Conservation (phyloP, 2,888 invertebrate species). For the Gerris lacustris region DNA sequence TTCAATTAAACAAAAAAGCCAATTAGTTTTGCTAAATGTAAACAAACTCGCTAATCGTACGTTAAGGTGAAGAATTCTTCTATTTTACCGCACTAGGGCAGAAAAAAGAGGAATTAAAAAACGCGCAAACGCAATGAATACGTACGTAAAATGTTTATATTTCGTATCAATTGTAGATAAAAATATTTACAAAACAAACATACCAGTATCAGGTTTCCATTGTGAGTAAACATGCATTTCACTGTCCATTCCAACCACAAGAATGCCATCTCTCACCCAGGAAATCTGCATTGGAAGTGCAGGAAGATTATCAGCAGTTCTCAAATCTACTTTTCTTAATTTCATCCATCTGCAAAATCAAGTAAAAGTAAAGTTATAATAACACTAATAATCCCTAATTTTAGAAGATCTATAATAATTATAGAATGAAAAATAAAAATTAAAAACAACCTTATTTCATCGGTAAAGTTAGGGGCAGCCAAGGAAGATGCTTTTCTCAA, state of each 20-base stretch:
- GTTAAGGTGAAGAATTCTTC: no score
- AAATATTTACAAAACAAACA: constrained; percentile 21
- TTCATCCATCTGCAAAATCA: constrained; percentile 68
- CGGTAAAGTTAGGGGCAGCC: constrained; percentile 76
- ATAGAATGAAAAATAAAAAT: background rate
- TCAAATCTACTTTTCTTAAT: constrained; percentile 73
- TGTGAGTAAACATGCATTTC: constrained; percentile 99
- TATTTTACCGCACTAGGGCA: no score
- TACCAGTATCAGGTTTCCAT: constrained; percentile 66
- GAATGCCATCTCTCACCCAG: constrained; percentile 95
- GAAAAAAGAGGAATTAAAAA: background rate
- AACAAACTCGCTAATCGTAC: no score
- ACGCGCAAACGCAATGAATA: background rate
- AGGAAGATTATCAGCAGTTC: constrained; percentile 88
- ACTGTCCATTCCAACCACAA: constrained; percentile 98
- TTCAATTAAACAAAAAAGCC: no score
- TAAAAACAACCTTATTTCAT: constrained; percentile 57
- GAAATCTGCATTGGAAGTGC: constrained; percentile 97
- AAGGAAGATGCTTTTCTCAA: constrained; percentile 82
- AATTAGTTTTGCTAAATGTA: no score
- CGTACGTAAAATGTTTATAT: background rate
- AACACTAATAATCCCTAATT: background rate
- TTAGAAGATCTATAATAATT: background rate
- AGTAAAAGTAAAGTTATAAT: constrained; percentile 4
- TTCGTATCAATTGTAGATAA: background rate